phyloP scores from a whole-genome alignment of 2,888 invertebrate genomes.

The Phyto melanocephala region DNA sequence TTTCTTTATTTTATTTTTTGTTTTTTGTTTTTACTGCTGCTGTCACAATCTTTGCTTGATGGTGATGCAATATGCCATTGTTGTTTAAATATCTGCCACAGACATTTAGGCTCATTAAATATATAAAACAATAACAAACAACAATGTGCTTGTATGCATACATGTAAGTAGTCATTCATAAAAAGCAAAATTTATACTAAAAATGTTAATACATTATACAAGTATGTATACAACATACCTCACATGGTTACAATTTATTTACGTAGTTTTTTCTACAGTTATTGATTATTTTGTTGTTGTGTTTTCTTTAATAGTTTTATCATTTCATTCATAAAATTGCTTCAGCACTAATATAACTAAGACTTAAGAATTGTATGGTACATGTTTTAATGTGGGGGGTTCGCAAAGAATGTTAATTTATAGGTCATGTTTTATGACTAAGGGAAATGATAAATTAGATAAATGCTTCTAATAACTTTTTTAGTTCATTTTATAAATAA shows the following conservation, averaged over 20 bases:
- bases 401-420: constrained; percentile 36
- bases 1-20: no score
- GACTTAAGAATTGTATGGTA: not conserved
- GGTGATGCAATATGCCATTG: constrained; percentile 56
- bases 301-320: constrained; percentile 28
- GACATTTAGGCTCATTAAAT: constrained; percentile 62
- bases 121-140: no score
- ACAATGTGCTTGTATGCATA: not conserved
- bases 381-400: not conserved
- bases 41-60: not conserved
- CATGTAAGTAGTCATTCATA: constrained; percentile 61
- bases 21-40: not conserved
- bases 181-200: constrained; percentile 51
- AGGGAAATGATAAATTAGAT: constrained; percentile 12
- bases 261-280: constrained; percentile 34
- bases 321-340: constrained; percentile 52
- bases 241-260: constrained; percentile 25
- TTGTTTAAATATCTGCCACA: constrained; percentile 55
- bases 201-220: not conserved
- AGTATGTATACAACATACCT: not conserved
- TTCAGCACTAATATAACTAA: not conserved
- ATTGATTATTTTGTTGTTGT: constrained; percentile 36
- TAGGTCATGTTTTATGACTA: constrained; percentile 54
- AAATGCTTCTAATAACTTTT: constrained; percentile 8
- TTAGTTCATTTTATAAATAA: not conserved